Evolutionary conservation across 2,888 invertebrate genomes (phyloP).

Genomic region (Penaeus monodon): DNA sequence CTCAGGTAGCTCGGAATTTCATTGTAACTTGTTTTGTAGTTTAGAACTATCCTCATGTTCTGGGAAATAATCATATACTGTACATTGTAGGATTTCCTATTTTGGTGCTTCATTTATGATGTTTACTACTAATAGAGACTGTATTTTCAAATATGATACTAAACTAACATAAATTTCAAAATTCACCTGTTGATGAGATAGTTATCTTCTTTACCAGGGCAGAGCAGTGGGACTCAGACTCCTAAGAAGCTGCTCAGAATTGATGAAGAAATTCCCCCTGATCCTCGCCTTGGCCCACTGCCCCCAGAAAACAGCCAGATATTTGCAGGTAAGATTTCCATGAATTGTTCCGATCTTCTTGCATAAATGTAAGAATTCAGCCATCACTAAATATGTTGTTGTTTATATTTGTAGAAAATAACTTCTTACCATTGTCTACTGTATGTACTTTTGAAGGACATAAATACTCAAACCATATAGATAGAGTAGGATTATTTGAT

Average conservation of each 20-base stretch:
- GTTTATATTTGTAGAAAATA: no score
- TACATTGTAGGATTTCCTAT: no score
- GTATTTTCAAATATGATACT: no score
- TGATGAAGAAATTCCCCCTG: slow-evolving; percentile 41
- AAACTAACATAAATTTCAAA: no score
- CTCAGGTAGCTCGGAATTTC: neutral
- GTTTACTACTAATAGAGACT: no score
- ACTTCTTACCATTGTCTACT: no score
- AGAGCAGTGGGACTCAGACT: slow-evolving; percentile 29
- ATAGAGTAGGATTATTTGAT: no score
- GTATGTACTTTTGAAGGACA: no score
- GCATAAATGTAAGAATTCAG: neutral
- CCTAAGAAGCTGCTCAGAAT: slow-evolving; percentile 25
- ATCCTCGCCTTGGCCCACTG: slow-evolving; percentile 58
- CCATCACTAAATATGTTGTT: no score
- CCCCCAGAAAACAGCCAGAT: slow-evolving; percentile 48
- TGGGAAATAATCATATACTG: neutral
- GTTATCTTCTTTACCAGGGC: slow-evolving; percentile 22
- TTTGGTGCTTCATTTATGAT: no score
- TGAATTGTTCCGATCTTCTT: neutral
- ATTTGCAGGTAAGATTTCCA: slow-evolving; percentile 44
- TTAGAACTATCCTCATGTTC: neutral
- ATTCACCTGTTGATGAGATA: no score
- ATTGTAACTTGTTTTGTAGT: neutral
- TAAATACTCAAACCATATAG: no score